These are phyloP conservation scores for Blera fallax DNA, from an alignment of 2,888 invertebrate species.

Conservation along the genomic window DNA sequence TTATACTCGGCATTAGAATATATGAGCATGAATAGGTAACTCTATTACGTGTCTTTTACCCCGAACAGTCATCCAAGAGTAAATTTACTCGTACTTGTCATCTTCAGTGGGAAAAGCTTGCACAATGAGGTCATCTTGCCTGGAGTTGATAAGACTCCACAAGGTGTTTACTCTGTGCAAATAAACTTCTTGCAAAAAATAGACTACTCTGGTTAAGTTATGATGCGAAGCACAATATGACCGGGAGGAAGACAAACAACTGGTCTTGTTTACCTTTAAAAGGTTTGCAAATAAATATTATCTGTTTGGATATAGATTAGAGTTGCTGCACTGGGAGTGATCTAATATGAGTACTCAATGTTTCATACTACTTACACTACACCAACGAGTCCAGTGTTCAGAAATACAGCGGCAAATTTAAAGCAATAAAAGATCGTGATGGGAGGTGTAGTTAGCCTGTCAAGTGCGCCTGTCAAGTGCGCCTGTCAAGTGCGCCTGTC, in stretches of 20 bases:
- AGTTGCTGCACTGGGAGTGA: neutral
- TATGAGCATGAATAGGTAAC: neutral
- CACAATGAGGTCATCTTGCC: slow-evolving; percentile 46
- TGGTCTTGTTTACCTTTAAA: slow-evolving; percentile 3
- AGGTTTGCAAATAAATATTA: slow-evolving; percentile 17
- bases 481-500: no score
- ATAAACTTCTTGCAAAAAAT: slow-evolving; percentile 10
- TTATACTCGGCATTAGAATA: neutral
- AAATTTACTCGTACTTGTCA: neutral
- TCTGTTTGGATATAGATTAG: neutral
- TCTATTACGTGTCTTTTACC: neutral
- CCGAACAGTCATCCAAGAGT: slow-evolving; percentile 17
- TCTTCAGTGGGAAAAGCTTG: neutral
- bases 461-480: no score
- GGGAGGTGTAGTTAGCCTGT: neutral
- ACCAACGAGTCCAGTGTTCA: neutral
- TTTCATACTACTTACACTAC: neutral
- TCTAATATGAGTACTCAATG: no score
- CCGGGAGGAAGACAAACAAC: slow-evolving; percentile 16
- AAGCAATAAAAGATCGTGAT: neutral
- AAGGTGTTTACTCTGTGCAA: slow-evolving; percentile 33
- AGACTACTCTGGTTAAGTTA: slow-evolving; percentile 14
- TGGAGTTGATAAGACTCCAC: slow-evolving; percentile 30
- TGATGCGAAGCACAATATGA: neutral
- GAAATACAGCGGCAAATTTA: neutral